Conservation (phyloP, 2,888 invertebrate genomes). For the Phaedon cochleariae region DNA sequence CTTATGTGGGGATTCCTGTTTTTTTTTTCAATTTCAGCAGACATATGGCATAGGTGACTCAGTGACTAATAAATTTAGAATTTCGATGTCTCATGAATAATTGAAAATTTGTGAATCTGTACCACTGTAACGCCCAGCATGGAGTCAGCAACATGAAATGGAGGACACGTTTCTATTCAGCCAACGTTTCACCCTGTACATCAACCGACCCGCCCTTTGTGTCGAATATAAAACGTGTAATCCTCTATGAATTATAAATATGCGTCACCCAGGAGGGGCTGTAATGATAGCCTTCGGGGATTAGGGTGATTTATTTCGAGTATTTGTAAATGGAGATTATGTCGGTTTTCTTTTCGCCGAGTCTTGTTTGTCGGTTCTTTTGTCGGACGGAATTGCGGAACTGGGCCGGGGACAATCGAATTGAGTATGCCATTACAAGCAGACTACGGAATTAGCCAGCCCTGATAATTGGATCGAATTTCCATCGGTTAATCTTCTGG, state of each 20-base stretch:
- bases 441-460: constrained; percentile 22
- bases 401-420: constrained; percentile 19
- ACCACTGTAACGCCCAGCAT: neutral
- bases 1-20: neutral
- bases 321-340: constrained; percentile 60
- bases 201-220: constrained; percentile 42
- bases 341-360: constrained; percentile 51
- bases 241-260: constrained; percentile 59
- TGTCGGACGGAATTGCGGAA: constrained; percentile 24
- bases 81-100: neutral
- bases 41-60: neutral
- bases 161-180: neutral
- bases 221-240: constrained; percentile 59
- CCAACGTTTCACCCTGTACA: neutral
- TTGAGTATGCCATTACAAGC: constrained; percentile 25
- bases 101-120: neutral
- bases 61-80: neutral
- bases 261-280: constrained; percentile 47
- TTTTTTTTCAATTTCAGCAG: neutral
- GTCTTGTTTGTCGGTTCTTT: constrained; percentile 36
- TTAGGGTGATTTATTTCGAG: constrained; percentile 60
- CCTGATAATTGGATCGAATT: constrained; percentile 28
- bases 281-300: constrained; percentile 55
- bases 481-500: constrained; percentile 1
- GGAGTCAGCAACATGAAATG: neutral